Evolutionary conservation across 2,888 invertebrate species (phyloP).

Genomic region (Tridacna gigas): DNA sequence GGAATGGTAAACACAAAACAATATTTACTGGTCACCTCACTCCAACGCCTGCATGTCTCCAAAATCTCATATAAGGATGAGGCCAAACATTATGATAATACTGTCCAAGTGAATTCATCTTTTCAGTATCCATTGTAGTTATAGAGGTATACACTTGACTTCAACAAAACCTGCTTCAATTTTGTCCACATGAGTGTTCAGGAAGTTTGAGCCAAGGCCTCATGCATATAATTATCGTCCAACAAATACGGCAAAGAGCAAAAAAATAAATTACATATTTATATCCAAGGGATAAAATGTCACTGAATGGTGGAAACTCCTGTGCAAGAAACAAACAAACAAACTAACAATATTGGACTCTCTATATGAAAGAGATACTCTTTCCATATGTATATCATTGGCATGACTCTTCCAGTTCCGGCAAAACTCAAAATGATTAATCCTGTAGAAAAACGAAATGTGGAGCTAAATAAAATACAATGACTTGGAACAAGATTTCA

Average conservation of each 20-base stretch:
- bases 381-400: too few relatives aligned
- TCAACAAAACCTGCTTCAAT: not conserved
- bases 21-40: slow-evolving; percentile 17
- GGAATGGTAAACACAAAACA: not conserved
- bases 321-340: too few relatives aligned
- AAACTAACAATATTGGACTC: too few relatives aligned
- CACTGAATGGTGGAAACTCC: not conserved
- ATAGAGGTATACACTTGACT: not conserved
- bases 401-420: too few relatives aligned
- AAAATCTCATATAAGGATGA: slow-evolving; percentile 25
- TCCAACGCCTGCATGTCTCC: slow-evolving; percentile 14
- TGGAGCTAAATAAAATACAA: too few relatives aligned
- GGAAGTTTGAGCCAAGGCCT: not conserved
- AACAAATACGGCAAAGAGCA: not conserved
- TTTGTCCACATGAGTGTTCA: not conserved
- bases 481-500: too few relatives aligned
- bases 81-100: slow-evolving; percentile 26
- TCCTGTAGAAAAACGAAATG: too few relatives aligned
- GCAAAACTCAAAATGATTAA: too few relatives aligned
- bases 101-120: slow-evolving; percentile 26
- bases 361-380: too few relatives aligned
- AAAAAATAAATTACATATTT: not conserved
- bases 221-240: not conserved
- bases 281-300: not conserved
- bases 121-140: slow-evolving; percentile 4